Conservation (phyloP, 2,797 vertebrate genomes). For the Amazonetta brasiliensis region DNA sequence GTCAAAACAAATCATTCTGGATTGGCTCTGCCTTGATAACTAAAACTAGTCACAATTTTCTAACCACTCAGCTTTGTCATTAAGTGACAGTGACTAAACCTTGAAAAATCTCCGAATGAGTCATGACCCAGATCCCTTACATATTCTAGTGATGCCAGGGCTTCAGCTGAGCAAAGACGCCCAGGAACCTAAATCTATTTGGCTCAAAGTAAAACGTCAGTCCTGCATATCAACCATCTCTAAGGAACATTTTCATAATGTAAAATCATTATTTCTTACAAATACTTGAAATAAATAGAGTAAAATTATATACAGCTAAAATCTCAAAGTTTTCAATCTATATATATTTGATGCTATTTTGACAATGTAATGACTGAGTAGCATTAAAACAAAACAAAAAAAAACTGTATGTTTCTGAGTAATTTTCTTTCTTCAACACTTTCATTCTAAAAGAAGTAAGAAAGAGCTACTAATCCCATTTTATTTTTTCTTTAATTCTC, state of each 20-base stretch:
- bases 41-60: neutral
- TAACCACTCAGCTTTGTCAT: neutral
- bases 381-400: neutral
- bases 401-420: neutral
- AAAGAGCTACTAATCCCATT: neutral
- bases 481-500: neutral
- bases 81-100: neutral
- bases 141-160: neutral
- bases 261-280: neutral
- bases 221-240: neutral
- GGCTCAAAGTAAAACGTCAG: neutral
- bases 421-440: neutral
- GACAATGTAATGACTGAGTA: neutral
- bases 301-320: neutral
- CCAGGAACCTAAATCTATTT: neutral
- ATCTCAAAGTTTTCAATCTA: neutral
- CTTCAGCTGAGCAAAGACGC: neutral
- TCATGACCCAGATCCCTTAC: neutral
- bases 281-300: neutral
- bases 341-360: neutral
- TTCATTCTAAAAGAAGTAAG: neutral
- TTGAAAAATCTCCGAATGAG: neutral
- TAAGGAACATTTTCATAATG: neutral
- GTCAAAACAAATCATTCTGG: neutral
- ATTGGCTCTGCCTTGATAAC: neutral